phyloP scores from a whole-genome alignment of 2,888 invertebrate genomes.

The Stenoptilia bipunctidactyla region DNA sequence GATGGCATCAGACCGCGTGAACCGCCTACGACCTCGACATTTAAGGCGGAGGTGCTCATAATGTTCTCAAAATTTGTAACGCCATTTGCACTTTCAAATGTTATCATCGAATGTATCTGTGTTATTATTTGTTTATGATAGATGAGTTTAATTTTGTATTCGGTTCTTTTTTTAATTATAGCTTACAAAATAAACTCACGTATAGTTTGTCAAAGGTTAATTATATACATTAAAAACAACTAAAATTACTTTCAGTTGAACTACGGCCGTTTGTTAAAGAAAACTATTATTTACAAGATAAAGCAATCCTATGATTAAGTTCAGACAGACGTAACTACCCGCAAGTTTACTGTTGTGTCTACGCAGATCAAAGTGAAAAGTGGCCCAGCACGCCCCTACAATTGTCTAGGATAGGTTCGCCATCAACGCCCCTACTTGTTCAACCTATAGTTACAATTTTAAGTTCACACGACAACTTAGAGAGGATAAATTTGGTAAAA shows the following conservation, averaged over 20 bases:
- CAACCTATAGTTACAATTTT: neutral
- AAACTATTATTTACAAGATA: neutral
- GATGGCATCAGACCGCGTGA: constrained; percentile 35
- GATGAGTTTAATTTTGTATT: too few relatives aligned
- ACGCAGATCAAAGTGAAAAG: constrained; percentile 30
- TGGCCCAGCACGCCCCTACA: constrained; percentile 25
- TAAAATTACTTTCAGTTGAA: too few relatives aligned
- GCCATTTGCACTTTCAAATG: too few relatives aligned
- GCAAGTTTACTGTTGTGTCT: constrained; percentile 22
- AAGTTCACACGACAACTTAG: neutral
- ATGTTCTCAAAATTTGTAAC: too few relatives aligned
- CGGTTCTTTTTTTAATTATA: neutral
- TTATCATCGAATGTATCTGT: too few relatives aligned
- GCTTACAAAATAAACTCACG: neutral
- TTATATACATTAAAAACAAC: too few relatives aligned
- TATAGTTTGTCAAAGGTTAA: too few relatives aligned
- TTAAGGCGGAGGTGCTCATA: neutral
- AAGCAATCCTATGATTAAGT: constrained; percentile 22
- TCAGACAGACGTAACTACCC: constrained; percentile 19
- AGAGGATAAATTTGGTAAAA: too few relatives aligned
- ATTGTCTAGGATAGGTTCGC: constrained; percentile 21
- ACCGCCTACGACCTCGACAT: constrained; percentile 27
- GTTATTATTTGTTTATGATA: too few relatives aligned
- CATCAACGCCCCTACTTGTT: too few relatives aligned
- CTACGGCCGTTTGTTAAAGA: constrained; percentile 8